Percentiles rank a stretch among this genome's conserved stretches.
Evolutionary conservation across 2,797 vertebrate genomes (phyloP).

Genomic region (Falco biarmicus): DNA sequence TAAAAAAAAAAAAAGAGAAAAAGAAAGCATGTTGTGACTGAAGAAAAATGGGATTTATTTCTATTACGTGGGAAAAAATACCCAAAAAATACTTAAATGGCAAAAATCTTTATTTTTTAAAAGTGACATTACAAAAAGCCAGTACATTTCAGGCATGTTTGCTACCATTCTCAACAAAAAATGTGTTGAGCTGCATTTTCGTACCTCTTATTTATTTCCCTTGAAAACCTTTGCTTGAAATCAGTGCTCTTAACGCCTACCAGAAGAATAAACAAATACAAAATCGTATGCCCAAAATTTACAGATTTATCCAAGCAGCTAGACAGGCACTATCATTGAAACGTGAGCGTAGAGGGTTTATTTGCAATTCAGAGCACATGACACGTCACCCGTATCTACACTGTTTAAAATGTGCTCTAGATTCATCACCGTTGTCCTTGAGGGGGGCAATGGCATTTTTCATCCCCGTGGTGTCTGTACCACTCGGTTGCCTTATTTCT

Average conservation of each 20-base stretch:
- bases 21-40: constrained; percentile 85
- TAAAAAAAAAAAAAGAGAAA: constrained; percentile 65
- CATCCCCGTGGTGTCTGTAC: not conserved
- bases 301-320: not conserved
- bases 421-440: not conserved
- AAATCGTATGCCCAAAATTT: not conserved
- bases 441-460: not conserved
- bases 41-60: constrained; percentile 82
- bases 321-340: not conserved
- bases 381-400: not conserved
- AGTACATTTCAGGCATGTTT: constrained; percentile 71
- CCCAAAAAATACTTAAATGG: constrained; percentile 48
- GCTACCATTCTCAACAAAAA: constrained; percentile 24
- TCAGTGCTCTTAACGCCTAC: not conserved
- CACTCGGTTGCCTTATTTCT: constrained; percentile 41
- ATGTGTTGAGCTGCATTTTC: constrained; percentile 40
- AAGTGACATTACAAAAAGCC: constrained; percentile 84
- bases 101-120: constrained; percentile 88
- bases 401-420: not conserved
- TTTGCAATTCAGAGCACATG: not conserved
- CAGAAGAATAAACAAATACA: constrained; percentile 10
- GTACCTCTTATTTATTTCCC: constrained; percentile 29
- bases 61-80: constrained; percentile 76
- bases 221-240: constrained; percentile 24
- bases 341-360: not conserved